Evolutionary conservation across 1,140 invertebrate species (phyloP).

Genomic region (Physella acuta): DNA sequence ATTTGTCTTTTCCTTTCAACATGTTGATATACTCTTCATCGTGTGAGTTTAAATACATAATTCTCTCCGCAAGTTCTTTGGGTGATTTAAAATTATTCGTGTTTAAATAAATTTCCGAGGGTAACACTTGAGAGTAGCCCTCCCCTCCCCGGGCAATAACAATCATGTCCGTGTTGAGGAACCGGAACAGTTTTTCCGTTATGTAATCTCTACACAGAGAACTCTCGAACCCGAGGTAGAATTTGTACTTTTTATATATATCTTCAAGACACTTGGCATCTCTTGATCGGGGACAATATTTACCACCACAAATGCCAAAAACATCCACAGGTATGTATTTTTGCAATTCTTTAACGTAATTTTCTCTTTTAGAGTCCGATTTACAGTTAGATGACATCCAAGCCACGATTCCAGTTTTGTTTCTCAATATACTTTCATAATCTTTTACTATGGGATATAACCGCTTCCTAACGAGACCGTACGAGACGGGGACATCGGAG

Average conservation of each 20-base stretch:
- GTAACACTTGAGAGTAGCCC: constrained; percentile 85
- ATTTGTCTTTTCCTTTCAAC: constrained; percentile 1
- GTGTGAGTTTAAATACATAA: background rate
- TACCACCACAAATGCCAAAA: constrained; percentile 68
- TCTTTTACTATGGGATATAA: constrained; percentile 25
- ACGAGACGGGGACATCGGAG: constrained; percentile 92
- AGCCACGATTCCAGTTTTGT: constrained; percentile 48
- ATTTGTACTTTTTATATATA: constrained; percentile 93
- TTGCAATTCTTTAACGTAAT: constrained; percentile 65
- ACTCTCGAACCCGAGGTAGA: constrained; percentile 87
- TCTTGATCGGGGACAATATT: constrained; percentile 64
- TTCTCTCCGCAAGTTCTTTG: constrained; percentile 42
- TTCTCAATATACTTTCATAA: constrained; percentile 53
- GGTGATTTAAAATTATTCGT: constrained; percentile 47
- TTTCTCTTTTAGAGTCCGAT: constrained; percentile 62
- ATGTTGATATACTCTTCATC: background rate
- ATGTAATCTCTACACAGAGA: constrained; percentile 62
- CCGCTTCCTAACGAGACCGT: constrained; percentile 63
- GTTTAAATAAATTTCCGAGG: constrained; percentile 63
- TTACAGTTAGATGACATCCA: constrained; percentile 66
- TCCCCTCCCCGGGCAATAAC: constrained; percentile 88
- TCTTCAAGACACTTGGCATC: constrained; percentile 83
- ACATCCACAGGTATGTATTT: constrained; percentile 67
- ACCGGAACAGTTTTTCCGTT: constrained; percentile 64
- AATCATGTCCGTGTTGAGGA: constrained; percentile 82